Conservation (phyloP, 2,113 vertebrate genomes). For the Potamarius usumacintae region DNA sequence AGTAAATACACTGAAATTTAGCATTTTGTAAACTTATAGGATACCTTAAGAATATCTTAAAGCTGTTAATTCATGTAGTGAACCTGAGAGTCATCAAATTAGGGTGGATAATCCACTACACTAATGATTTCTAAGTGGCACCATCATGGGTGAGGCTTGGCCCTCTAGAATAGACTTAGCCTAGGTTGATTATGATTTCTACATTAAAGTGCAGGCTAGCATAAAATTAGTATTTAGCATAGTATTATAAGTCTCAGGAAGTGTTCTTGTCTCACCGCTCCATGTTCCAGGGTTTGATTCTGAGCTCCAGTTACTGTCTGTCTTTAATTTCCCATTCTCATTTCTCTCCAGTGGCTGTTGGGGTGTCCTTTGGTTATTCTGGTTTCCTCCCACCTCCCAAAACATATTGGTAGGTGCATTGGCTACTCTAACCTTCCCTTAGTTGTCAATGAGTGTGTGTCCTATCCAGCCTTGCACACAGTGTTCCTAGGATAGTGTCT, state of each 20-base stretch:
- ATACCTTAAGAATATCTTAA: too few relatives aligned
- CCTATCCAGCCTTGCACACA: not conserved
- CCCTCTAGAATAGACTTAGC: not conserved
- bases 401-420: not conserved
- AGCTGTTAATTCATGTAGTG: too few relatives aligned
- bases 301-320: not conserved
- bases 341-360: not conserved
- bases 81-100: not conserved
- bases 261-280: not conserved
- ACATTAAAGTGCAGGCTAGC: not conserved
- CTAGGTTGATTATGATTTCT: not conserved
- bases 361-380: not conserved
- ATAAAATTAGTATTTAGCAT: not conserved
- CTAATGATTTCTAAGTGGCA: slow-evolving; percentile 5
- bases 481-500: not conserved
- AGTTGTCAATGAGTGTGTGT: not conserved
- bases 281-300: not conserved
- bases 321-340: not conserved
- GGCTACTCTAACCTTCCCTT: not conserved
- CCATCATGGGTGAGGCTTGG: not conserved
- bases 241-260: not conserved
- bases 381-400: not conserved
- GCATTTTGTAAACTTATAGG: too few relatives aligned
- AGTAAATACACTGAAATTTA: too few relatives aligned
- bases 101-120: not conserved